Evolutionary conservation across 1,140 invertebrate genomes (phyloP), one percentile per base, ranked within the genome.

Genomic region (Drosophila erecta): DNA sequence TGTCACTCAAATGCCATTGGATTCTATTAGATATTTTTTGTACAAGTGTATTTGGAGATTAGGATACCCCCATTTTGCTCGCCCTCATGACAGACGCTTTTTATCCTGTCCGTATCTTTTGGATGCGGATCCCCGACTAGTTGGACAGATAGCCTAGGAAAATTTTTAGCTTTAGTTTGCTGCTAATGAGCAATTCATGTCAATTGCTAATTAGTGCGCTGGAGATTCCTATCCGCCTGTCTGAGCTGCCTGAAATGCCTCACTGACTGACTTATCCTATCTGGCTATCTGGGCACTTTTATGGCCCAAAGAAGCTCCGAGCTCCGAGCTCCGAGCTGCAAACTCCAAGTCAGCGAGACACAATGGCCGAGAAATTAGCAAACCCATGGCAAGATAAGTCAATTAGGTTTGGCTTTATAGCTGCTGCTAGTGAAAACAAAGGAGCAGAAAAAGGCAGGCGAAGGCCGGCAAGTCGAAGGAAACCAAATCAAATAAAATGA

Each of bases 361-460:
- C 84, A 87, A 87, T 89, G 76, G 84, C 67, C 84, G 67, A 87
- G 85, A 87, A 89, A 87, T 87, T 87, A 87, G 84, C 84, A 87
- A 87, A 74, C 84, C 86, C 87, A 81, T 57, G 79, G 81, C 76
- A 76, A 90, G 86, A 90, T 90, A 90, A 90, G 86, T 90, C 86
- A 90, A 90, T 90, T 90, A 90, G 87, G 86, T 90, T 90, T 86
- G 87, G 86, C 81, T 86, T 90, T 90, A 90, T 90, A 81, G 87
- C 81, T 71, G 70, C 79, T 78, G 71, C 83, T 66, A 67, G 51
- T 58, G 58, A 72, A 81, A 80, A 75, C 66, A 80, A 76, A 60
- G 66, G 67, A 84, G 61, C 66, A 59, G 61, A 73, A 79, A 73
- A 83, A 75, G 41, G 61, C 53, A 49, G 54, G 56, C 46, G 54